phyloP scores from a whole-genome alignment of 2,797 vertebrate genomes.

The Craterocephalus amniculus region DNA sequence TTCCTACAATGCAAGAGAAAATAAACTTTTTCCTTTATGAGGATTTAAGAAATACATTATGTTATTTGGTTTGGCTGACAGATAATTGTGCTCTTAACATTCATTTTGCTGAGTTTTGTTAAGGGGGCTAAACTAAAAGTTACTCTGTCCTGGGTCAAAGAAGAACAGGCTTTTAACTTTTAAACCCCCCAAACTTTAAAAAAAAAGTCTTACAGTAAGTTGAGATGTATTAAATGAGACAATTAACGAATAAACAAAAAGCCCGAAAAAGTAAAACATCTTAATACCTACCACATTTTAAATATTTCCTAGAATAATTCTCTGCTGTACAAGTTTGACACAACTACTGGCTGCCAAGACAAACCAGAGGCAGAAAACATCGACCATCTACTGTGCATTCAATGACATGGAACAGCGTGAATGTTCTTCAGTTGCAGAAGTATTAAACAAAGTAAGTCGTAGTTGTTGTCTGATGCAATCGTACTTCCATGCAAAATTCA shows the following conservation, averaged over 20 bases:
- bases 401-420: neutral
- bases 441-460: neutral
- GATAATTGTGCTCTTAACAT: neutral
- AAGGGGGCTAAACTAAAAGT: neutral
- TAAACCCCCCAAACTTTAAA: neutral
- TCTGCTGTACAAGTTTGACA: too few species aligned
- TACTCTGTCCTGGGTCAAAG: neutral
- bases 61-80: neutral
- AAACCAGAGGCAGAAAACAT: too few species aligned
- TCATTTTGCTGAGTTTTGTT: neutral
- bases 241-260: too few species aligned
- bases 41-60: too few species aligned
- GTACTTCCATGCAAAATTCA: neutral
- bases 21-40: neutral
- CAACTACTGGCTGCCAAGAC: too few species aligned
- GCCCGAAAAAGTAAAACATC: neutral
- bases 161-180: neutral
- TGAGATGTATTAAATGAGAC: neutral
- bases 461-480: too few species aligned
- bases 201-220: neutral
- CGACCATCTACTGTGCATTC: too few species aligned
- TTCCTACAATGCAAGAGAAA: conserved; percentile 19
- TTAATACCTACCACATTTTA: too few species aligned
- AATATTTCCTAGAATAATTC: neutral
- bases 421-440: neutral